These are phyloP conservation scores for Teinopalpus imperialis DNA, from an alignment of 2,888 invertebrate genomes.

Conservation along the genomic window DNA sequence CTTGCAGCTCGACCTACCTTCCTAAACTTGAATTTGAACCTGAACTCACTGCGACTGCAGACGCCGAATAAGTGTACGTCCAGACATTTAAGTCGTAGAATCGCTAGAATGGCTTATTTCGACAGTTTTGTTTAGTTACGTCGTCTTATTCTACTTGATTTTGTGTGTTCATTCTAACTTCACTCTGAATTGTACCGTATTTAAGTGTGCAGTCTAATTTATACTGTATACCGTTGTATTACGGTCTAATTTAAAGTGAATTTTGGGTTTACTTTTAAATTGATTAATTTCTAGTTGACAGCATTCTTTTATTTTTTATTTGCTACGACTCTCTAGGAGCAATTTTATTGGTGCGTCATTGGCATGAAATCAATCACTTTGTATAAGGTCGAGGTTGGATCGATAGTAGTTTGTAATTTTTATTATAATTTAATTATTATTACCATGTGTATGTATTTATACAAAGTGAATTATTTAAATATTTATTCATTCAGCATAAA, in stretches of 20 bases:
- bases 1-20: constrained; percentile 98
- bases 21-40: constrained; percentile 97
- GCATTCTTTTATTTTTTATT: constrained; percentile 39
- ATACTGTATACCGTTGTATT: background rate
- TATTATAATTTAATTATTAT: background rate
- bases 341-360: constrained; percentile 42
- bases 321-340: constrained; percentile 44
- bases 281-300: constrained; percentile 6
- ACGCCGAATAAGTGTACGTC: constrained; percentile 95
- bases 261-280: constrained; percentile 4
- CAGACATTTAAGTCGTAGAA: constrained; percentile 55
- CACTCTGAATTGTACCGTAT: constrained; percentile 15
- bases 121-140: constrained; percentile 33
- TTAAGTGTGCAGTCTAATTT: background rate
- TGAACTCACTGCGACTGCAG: constrained; percentile 94
- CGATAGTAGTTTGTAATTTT: background rate
- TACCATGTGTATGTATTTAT: background rate
- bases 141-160: constrained; percentile 31
- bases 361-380: constrained; percentile 41
- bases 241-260: constrained; percentile 16
- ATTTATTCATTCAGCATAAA: too few species aligned
- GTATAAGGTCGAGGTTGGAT: background rate
- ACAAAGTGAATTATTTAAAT: too few species aligned
- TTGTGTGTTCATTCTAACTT: constrained; percentile 29
- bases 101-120: constrained; percentile 73